phyloP scores from a whole-genome alignment of 2,113 vertebrate genomes.

The Indicator maculatus region DNA sequence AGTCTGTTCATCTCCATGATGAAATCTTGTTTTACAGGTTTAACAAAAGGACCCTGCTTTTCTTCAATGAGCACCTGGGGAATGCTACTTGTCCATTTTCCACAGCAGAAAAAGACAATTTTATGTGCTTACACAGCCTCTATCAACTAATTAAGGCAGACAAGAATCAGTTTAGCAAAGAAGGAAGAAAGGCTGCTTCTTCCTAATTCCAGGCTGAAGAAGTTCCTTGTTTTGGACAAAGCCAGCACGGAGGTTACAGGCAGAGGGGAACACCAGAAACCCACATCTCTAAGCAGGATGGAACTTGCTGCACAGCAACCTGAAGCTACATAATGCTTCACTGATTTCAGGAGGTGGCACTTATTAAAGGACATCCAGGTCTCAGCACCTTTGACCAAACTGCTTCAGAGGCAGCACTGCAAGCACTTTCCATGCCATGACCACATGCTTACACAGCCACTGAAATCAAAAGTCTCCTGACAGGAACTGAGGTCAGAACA shows the following conservation, averaged over 20 bases:
- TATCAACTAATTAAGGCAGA: not conserved
- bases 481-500: not conserved
- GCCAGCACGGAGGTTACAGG: accelerated
- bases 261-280: not conserved
- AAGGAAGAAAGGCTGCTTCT: not conserved
- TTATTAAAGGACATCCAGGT: not conserved
- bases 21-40: not conserved
- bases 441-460: not conserved
- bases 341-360: not conserved
- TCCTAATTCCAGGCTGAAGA: not conserved
- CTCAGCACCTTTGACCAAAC: not conserved
- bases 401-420: not conserved
- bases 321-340: accelerated
- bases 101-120: not conserved
- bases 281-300: accelerated
- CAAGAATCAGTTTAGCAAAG: not conserved
- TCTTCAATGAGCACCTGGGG: not conserved
- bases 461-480: not conserved
- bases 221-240: not conserved
- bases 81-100: not conserved
- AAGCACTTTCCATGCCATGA: not conserved
- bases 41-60: not conserved
- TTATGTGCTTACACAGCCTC: not conserved
- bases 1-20: not conserved
- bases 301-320: not conserved